Evolutionary conservation across 2,113 vertebrate genomes (phyloP).

Genomic region (Erinaceus europaeus): DNA sequence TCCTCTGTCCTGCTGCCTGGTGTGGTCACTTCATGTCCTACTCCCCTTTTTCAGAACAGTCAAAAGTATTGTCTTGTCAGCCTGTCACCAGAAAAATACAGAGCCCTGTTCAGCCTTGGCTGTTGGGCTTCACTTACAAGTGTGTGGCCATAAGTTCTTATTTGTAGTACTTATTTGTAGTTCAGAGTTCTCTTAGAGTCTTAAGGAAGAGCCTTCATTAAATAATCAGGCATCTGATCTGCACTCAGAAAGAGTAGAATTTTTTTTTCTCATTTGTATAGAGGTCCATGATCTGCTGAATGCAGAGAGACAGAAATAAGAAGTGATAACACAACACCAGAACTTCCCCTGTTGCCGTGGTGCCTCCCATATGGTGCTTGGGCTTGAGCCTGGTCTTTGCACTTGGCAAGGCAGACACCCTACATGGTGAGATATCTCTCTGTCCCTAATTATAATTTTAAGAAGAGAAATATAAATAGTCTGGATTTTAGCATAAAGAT

Average conservation of each 20-base stretch:
- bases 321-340: no score
- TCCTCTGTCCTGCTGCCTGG: slow-evolving; percentile 5
- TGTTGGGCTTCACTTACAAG: background rate
- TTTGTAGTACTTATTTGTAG: background rate
- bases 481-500: slow-evolving; percentile 14
- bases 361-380: no score
- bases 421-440: no score
- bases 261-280: no score
- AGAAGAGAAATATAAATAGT: background rate
- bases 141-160: background rate
- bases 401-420: no score
- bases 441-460: slow-evolving; percentile 19
- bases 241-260: slow-evolving; percentile 15
- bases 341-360: no score
- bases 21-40: background rate
- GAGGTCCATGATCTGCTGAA: no score
- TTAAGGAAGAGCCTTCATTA: background rate
- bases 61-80: background rate
- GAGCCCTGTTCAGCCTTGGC: background rate
- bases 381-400: no score
- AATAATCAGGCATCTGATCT: background rate
- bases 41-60: background rate
- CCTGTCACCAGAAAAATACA: background rate
- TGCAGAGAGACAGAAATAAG: no score
- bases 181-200: slow-evolving; percentile 23